phyloP scores from a whole-genome alignment of 2,113 vertebrate species.

The Pholis gunnellus region DNA sequence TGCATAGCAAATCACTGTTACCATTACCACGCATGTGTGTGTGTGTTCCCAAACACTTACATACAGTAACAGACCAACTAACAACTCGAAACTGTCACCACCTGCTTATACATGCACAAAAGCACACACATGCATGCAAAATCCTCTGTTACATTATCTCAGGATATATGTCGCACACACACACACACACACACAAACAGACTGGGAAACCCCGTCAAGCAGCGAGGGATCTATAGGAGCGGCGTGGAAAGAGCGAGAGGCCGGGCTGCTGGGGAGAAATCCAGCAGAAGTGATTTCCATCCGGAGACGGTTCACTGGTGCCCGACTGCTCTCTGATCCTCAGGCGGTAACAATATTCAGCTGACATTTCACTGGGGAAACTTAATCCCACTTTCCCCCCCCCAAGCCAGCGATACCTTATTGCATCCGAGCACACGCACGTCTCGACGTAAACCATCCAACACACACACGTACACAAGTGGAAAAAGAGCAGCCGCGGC shows the following conservation, averaged over 20 bases:
- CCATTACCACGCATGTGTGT: slow-evolving; percentile 1
- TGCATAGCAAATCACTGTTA: slow-evolving; percentile 39
- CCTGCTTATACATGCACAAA: slow-evolving; percentile 34
- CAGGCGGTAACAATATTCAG: slow-evolving; percentile 69
- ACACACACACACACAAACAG: slow-evolving; percentile 4
- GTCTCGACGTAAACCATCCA: slow-evolving; percentile 47
- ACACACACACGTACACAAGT: slow-evolving; percentile 59
- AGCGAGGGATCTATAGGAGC: slow-evolving; percentile 42
- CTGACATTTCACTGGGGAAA: slow-evolving; percentile 75
- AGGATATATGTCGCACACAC: slow-evolving; percentile 27
- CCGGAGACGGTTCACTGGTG: slow-evolving; percentile 58
- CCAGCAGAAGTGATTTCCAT: slow-evolving; percentile 68
- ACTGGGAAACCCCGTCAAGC: slow-evolving; percentile 44
- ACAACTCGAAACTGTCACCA: slow-evolving; percentile 28
- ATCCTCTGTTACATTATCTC: slow-evolving; percentile 68
- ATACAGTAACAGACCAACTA: neutral
- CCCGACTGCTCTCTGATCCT: slow-evolving; percentile 73
- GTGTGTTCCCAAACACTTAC: neutral
- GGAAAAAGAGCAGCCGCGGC: slow-evolving; percentile 50
- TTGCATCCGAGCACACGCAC: slow-evolving; percentile 25
- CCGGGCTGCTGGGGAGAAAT: slow-evolving; percentile 47
- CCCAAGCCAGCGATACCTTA: slow-evolving; percentile 67
- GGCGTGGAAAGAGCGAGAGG: slow-evolving; percentile 57
- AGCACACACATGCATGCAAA: slow-evolving; percentile 16
- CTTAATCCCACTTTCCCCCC: slow-evolving; percentile 45